A percentile compares a stretch with the other conserved stretches of the same genome.
Conservation (phyloP, 2,113 vertebrate genomes). For the Procavia capensis region DNA sequence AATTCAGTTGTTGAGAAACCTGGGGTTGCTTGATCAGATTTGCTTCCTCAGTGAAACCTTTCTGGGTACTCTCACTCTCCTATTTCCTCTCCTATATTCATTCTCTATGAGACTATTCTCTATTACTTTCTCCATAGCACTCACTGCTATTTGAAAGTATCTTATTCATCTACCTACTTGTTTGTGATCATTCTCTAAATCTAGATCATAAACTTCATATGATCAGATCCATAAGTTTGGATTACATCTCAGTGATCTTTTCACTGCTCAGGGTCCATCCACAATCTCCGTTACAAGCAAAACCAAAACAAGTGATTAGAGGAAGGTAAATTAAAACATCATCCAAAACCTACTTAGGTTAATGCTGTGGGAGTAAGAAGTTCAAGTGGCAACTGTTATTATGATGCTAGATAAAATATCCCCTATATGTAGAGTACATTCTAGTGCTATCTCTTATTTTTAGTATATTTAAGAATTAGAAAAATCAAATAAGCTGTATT, state of each 20-base stretch:
- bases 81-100: neutral
- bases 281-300: neutral
- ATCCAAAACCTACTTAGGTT: neutral
- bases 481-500: neutral
- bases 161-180: neutral
- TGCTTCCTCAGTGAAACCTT: too few relatives aligned
- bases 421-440: neutral
- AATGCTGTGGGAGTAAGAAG: neutral
- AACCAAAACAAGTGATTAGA: neutral
- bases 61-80: too few relatives aligned
- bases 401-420: neutral
- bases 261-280: neutral
- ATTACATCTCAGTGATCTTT: neutral
- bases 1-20: neutral
- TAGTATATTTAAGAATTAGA: neutral
- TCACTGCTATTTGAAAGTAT: neutral
- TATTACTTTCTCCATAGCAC: neutral
- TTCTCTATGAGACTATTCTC: neutral
- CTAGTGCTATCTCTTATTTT: neutral
- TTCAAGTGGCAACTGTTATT: neutral
- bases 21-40: too few relatives aligned
- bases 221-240: neutral
- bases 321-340: neutral
- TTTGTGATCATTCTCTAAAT: neutral
- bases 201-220: neutral